phyloP scores from a whole-genome alignment of 2,797 vertebrate species.

The Acropternis orthonyx region DNA sequence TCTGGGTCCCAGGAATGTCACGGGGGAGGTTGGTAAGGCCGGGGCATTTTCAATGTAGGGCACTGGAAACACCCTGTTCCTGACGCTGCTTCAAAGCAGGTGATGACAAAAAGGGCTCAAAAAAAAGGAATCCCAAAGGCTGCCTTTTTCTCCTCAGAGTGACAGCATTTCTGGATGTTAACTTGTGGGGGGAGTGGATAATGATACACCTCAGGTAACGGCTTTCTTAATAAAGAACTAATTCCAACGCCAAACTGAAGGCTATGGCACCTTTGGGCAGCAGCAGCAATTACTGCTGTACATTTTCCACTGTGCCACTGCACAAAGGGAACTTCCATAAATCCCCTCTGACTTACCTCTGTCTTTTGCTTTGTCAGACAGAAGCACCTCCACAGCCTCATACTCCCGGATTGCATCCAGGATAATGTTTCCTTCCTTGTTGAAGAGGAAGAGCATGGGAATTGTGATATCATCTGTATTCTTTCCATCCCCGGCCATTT shows the following conservation, averaged over 20 bases:
- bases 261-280: not conserved
- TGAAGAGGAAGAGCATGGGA: conserved; percentile 96
- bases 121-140: conserved; percentile 9
- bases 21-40: not conserved
- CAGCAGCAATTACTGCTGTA: not conserved
- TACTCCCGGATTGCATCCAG: conserved; percentile 91
- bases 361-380: conserved; percentile 96
- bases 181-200: not conserved
- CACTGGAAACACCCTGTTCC: not conserved
- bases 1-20: not conserved
- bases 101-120: not conserved
- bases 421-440: conserved; percentile 96
- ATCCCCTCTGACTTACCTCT: conserved; percentile 79
- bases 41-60: not conserved
- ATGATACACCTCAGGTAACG: not conserved
- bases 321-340: not conserved
- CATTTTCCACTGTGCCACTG: not conserved
- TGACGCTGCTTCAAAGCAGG: conserved; percentile 11
- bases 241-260: not conserved
- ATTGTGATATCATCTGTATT: conserved; percentile 92
- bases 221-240: not conserved
- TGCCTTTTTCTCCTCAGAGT: not conserved
- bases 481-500: conserved; percentile 98
- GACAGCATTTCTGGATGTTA: not conserved
- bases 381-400: conserved; percentile 92